A percentile compares a stretch with the other conserved stretches of the same genome.
These are phyloP conservation scores for Drosophila gunungcola DNA, from an alignment of 1,140 invertebrate genomes.

Conservation along the genomic window DNA sequence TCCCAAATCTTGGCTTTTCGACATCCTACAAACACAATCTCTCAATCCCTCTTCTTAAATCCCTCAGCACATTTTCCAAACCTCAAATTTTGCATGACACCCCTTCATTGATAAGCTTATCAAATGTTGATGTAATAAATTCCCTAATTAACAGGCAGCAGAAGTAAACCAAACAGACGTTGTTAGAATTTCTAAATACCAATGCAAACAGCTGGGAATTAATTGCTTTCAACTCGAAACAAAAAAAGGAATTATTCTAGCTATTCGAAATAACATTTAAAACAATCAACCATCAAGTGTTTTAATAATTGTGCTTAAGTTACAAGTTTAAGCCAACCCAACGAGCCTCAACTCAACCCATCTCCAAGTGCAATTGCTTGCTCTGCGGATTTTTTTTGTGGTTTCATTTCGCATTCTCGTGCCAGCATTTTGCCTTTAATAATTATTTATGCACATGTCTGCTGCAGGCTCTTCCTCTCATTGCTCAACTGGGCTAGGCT, in stretches of 20 bases:
- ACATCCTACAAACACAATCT: no score
- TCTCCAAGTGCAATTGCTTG: constrained; percentile 14
- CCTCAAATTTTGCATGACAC: no score
- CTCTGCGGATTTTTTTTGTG: constrained; percentile 41
- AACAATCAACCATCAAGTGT: neutral
- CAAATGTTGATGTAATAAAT: no score
- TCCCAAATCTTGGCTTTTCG: no score
- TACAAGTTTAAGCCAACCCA: neutral
- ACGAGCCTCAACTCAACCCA: neutral
- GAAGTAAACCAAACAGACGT: no score
- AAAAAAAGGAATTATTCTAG: neutral
- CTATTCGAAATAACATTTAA: neutral
- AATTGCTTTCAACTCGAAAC: no score
- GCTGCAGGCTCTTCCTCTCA: constrained; percentile 5
- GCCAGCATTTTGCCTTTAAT: constrained; percentile 40
- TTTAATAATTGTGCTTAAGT: neutral
- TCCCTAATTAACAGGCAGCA: no score
- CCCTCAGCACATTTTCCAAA: no score
- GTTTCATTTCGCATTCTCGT: constrained; percentile 47
- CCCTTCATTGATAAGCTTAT: no score
- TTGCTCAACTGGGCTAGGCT: constrained; percentile 15
- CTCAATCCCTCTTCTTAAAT: no score
- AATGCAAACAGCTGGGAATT: no score
- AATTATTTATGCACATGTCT: constrained; percentile 61
- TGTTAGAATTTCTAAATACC: no score